Evolutionary conservation across 2,797 vertebrate species (phyloP).

Genomic region (Momotus momota): DNA sequence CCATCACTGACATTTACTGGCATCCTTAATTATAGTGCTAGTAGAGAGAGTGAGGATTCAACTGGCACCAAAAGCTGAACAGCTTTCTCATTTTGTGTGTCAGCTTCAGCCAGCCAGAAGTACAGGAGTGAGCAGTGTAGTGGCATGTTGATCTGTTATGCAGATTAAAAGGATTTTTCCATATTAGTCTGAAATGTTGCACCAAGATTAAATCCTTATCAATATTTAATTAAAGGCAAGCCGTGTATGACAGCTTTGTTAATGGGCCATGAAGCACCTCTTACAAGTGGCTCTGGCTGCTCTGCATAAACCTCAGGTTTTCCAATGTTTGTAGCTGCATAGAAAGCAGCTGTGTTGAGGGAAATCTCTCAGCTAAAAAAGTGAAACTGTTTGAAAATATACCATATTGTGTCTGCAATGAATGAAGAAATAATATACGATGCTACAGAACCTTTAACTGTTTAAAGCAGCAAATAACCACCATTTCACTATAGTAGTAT

Average conservation of each 20-base stretch:
- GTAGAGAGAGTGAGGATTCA: neutral
- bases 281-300: neutral
- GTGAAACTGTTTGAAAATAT: neutral
- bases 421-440: neutral
- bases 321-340: neutral
- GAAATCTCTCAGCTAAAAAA: neutral
- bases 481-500: neutral
- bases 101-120: neutral
- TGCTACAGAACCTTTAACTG: neutral
- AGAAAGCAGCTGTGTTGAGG: neutral
- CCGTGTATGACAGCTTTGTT: neutral
- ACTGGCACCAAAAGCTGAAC: neutral
- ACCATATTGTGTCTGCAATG: neutral
- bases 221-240: slow-evolving; percentile 41
- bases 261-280: neutral
- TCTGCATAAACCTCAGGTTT: neutral
- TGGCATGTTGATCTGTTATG: neutral
- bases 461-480: neutral
- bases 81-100: neutral
- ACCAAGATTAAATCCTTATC: neutral
- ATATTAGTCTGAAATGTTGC: neutral
- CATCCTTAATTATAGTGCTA: neutral
- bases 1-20: neutral
- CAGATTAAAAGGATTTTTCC: slow-evolving; percentile 31
- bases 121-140: neutral